phyloP scores from a whole-genome alignment of 2,113 vertebrate genomes.

The Tringa solitaria region DNA sequence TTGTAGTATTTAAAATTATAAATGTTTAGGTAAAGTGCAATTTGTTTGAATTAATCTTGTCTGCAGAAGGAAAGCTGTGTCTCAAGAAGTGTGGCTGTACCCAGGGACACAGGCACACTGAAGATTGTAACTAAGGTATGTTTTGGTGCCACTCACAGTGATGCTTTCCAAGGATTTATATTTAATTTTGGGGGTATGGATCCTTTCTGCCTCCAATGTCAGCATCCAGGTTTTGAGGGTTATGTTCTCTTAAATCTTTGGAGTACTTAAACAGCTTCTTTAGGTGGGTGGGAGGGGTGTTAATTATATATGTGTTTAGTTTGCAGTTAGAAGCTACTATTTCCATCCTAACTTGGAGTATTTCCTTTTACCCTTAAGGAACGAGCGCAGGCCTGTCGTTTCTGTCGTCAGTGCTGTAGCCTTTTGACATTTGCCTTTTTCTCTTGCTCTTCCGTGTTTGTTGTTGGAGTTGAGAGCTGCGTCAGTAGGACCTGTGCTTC shows the following conservation, averaged over 20 bases:
- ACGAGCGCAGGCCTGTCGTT: background rate
- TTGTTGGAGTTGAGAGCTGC: background rate
- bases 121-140: background rate
- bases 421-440: background rate
- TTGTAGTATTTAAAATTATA: background rate
- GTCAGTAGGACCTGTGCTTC: background rate
- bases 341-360: background rate
- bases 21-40: slow-evolving; percentile 21
- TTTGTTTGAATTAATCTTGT: background rate
- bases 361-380: background rate
- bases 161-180: background rate
- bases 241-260: background rate
- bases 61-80: slow-evolving; percentile 30
- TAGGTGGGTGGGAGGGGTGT: background rate
- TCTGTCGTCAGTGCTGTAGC: background rate
- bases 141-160: slow-evolving; percentile 7
- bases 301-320: background rate
- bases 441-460: background rate
- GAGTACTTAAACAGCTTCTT: background rate
- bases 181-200: slow-evolving; percentile 35
- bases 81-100: background rate
- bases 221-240: background rate
- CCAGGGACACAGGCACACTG: background rate
- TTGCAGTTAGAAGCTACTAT: background rate
- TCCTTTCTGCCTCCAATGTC: background rate